These are phyloP conservation scores for Oscheius myriophilus DNA, from an alignment of 2,888 invertebrate genomes.

Conservation along the genomic window DNA sequence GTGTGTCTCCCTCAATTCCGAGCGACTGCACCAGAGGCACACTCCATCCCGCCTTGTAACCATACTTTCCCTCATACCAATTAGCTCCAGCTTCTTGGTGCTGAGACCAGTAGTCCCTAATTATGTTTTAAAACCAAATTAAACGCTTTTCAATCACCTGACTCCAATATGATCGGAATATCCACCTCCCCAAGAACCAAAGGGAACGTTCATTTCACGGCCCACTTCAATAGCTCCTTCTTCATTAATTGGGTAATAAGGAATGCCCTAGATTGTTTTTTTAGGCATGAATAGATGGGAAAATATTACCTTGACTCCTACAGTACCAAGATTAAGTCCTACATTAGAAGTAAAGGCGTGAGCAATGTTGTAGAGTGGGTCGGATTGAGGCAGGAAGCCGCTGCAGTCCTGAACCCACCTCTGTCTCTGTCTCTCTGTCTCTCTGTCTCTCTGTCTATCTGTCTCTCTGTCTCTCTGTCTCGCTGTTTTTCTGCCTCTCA, in stretches of 20 bases:
- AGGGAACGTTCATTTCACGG: conserved; percentile 57
- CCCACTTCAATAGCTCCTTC: conserved; percentile 64
- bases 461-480: no score
- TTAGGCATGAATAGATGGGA: not conserved
- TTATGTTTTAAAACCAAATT: conserved; percentile 4
- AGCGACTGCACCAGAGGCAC: conserved; percentile 62
- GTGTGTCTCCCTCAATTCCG: conserved; percentile 58
- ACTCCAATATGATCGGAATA: conserved; percentile 62
- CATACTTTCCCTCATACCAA: conserved; percentile 60
- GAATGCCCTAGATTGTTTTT: conserved; percentile 51
- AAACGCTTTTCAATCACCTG: conserved; percentile 30
- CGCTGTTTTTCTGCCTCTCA: no score
- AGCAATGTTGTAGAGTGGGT: conserved; percentile 60
- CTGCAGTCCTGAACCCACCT: conserved; percentile 48
- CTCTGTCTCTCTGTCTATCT: no score
- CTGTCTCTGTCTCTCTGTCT: no score
- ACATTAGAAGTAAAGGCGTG: conserved; percentile 58
- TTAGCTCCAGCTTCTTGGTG: conserved; percentile 60
- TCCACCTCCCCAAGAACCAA: conserved; percentile 66
- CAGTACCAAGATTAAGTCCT: conserved; percentile 15
- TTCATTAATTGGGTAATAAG: conserved; percentile 64
- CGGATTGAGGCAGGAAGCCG: conserved; percentile 53
- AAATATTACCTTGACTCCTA: conserved; percentile 25
- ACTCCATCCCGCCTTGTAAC: conserved; percentile 59
- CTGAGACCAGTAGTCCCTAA: conserved; percentile 65